Evolutionary conservation across 2,888 invertebrate species (phyloP).

Genomic region (Ariolimax columbianus): DNA sequence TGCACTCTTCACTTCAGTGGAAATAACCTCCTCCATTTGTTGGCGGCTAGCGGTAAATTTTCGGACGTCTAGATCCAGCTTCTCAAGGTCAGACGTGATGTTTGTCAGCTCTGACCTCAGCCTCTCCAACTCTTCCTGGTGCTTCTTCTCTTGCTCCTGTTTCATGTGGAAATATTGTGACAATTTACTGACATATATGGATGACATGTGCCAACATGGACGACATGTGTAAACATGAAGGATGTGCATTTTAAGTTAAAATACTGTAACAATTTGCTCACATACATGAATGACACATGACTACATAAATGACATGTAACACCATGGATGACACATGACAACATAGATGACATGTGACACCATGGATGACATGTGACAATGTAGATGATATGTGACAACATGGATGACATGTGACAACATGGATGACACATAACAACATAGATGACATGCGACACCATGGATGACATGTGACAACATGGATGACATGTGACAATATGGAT

Average conservation of each 20-base stretch:
- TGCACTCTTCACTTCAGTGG: constrained; percentile 78
- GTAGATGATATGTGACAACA: background rate
- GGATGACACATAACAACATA: too few species aligned
- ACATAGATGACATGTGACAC: too few species aligned
- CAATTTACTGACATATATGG: background rate
- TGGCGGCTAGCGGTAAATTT: constrained; percentile 74
- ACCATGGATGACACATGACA: too few species aligned
- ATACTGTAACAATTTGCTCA: background rate
- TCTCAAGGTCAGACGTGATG: constrained; percentile 70
- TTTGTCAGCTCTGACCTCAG: constrained; percentile 72
- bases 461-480: too few species aligned
- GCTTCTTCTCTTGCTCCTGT: constrained; percentile 74
- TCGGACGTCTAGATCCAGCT: constrained; percentile 72
- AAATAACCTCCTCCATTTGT: constrained; percentile 76
- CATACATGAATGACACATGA: too few species aligned
- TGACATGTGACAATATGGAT: too few species aligned
- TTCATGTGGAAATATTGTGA: background rate
- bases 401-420: too few species aligned
- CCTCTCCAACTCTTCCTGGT: constrained; percentile 74
- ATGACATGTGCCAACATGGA: background rate
- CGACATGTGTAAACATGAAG: too few species aligned
- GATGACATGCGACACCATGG: too few species aligned
- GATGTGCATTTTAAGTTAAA: background rate
- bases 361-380: too few species aligned
- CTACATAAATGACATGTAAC: too few species aligned